Base-by-base conservation (phyloP, 37 sponge, comb jelly and placozoan species). In the Eunapius fragilis region DNA sequence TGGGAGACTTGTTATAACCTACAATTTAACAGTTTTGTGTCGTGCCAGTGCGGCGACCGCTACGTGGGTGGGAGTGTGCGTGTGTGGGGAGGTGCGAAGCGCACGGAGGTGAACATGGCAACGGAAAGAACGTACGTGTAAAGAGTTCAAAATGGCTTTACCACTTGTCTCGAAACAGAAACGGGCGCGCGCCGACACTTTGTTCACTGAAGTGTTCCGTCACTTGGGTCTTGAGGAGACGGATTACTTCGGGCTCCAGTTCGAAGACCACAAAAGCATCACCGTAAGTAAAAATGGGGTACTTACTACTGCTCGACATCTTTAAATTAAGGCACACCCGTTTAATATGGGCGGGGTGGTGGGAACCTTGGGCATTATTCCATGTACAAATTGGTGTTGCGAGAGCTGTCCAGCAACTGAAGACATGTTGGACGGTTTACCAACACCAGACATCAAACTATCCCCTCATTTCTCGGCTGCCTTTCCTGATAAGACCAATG, bases 221-320 rank as follows among this genome's bases (percentile, higher is more conserved):
- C 95, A 91, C 70, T 58, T 94, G 35, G 85, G 86, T 36, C 76
- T 94, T 37, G 92, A 91, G 25, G 95, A 94, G 68, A 91, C 70
- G 31, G 95, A 94, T 67, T 94, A 94, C 71, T 94, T 94, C 68
- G 95, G 95, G 23, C 88, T 94, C 13, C 80, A 78, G 23, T 94
- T 74, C 75, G 75, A 70, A 36, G 95, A 94, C 75, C 67, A 84
- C 0, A 91, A 91, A 48, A 83, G 85, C 26, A 82, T 91, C 41
- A 82, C 84, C 67, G 95, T 94, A 34, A 88, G 91, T 77, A 0
- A 24, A 9, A 28, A 11, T 68, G 27, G 7, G 6, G 41, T 41
- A 6, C 3, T 41, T 19, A 2, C 0, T 19, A 58, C 14, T 58
- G 58, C 22, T 2, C 22, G 58, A 12, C 58, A 58, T 58, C 58